phyloP scores from a whole-genome alignment of 2,113 vertebrate species.

The Rousettus leschenaultii region DNA sequence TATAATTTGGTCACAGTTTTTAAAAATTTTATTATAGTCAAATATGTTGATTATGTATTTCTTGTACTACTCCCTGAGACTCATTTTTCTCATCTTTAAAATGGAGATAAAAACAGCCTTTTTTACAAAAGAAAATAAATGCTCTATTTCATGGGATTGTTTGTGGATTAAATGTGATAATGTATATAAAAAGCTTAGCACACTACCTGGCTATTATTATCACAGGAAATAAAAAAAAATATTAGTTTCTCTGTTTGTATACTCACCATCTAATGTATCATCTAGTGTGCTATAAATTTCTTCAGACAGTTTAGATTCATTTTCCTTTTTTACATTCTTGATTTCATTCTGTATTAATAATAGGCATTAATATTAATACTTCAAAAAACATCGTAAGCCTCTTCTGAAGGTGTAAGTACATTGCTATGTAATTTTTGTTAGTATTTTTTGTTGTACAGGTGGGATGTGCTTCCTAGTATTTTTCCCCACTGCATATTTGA shows the following conservation, averaged over 20 bases:
- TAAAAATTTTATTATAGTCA: not conserved
- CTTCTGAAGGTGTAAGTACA: not conserved
- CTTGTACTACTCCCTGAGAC: not conserved
- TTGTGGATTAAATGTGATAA: not conserved
- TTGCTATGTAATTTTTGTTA: not conserved
- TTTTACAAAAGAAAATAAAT: not conserved
- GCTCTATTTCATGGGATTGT: not conserved
- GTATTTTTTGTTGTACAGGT: not conserved
- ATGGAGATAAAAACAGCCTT: not conserved
- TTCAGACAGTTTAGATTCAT: constrained; percentile 42
- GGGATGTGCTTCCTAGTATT: not conserved
- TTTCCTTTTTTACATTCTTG: constrained; percentile 13
- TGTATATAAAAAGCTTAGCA: not conserved
- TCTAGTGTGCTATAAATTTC: constrained; percentile 41
- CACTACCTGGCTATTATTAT: not conserved
- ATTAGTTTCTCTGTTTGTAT: not conserved
- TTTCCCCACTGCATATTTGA: not conserved
- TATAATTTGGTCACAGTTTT: not conserved
- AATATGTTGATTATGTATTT: not conserved
- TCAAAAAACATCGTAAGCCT: not conserved
- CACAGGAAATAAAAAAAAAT: not conserved
- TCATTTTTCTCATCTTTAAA: not conserved
- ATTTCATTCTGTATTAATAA: constrained; percentile 54
- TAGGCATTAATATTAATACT: not conserved
- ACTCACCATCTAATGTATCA: constrained; percentile 46